Evolutionary conservation across 2,888 invertebrate species (phyloP).

Genomic region (Zele albiditarsus): DNA sequence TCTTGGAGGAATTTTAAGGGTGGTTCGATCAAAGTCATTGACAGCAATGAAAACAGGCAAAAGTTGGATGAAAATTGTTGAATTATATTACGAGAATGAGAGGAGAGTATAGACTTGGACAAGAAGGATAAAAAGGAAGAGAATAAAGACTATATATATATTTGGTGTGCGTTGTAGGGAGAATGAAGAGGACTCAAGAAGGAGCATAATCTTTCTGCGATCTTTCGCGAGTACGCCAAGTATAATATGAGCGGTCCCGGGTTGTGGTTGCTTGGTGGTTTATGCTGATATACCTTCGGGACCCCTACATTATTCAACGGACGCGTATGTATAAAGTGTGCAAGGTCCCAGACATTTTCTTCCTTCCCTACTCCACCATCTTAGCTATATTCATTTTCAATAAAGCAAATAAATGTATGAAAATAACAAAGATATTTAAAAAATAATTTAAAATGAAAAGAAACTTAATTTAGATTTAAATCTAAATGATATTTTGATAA

Average conservation of each 20-base stretch:
- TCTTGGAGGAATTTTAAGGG: too few relatives aligned
- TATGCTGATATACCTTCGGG: constrained; percentile 63
- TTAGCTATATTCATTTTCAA: neutral
- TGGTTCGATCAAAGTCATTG: too few relatives aligned
- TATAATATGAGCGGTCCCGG: constrained; percentile 49
- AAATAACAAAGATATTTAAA: neutral
- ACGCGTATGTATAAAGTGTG: constrained; percentile 22
- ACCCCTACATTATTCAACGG: constrained; percentile 65
- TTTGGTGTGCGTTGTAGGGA: constrained; percentile 27
- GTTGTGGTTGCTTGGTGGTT: constrained; percentile 54
- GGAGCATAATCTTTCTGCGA: constrained; percentile 63
- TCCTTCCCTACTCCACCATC: neutral
- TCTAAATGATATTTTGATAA: too few relatives aligned
- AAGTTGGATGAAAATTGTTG: too few relatives aligned
- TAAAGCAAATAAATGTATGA: constrained; percentile 1
- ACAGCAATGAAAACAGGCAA: too few relatives aligned
- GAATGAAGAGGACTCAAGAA: constrained; percentile 57
- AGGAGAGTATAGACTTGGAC: too few relatives aligned
- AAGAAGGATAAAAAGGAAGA: neutral
- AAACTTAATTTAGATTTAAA: too few relatives aligned
- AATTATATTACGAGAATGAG: too few relatives aligned
- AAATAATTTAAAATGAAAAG: neutral
- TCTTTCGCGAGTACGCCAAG: constrained; percentile 67
- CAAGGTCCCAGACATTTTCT: constrained; percentile 24
- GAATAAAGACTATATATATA: constrained; percentile 38